phyloP scores from a whole-genome alignment of 2,888 invertebrate genomes.

The Pachycephus smyrnensis region DNA sequence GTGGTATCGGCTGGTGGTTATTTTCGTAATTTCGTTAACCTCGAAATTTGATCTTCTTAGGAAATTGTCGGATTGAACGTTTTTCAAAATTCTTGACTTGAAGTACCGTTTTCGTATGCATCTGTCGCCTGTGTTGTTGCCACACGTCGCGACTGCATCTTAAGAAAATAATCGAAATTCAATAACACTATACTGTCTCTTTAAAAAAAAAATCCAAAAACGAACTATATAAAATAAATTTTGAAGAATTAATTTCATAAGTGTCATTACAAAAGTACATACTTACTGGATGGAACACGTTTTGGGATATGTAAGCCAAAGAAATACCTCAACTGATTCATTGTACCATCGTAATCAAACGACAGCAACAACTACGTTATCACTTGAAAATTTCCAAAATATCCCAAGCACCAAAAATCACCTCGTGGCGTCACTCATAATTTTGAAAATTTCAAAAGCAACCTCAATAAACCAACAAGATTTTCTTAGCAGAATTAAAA shows the following conservation, averaged over 20 bases:
- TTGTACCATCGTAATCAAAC: constrained; percentile 20
- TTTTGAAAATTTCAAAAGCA: background rate
- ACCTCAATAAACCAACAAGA: background rate
- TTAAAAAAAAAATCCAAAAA: too few relatives aligned
- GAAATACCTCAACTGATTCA: constrained; percentile 51
- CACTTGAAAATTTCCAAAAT: too few relatives aligned
- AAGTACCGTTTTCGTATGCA: constrained; percentile 10
- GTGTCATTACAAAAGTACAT: background rate
- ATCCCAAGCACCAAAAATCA: too few relatives aligned
- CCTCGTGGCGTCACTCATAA: background rate
- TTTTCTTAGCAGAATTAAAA: background rate
- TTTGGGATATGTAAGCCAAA: constrained; percentile 36
- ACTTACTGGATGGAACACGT: constrained; percentile 38
- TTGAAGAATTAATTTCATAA: too few relatives aligned
- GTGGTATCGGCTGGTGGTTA: too few relatives aligned
- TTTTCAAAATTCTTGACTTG: constrained; percentile 1
- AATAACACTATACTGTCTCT: too few relatives aligned
- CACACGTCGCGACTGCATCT: too few relatives aligned
- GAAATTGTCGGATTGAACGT: constrained; percentile 5
- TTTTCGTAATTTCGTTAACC: too few relatives aligned
- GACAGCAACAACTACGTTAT: too few relatives aligned
- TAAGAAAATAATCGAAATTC: too few relatives aligned
- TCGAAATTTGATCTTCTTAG: too few relatives aligned
- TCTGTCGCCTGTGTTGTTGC: constrained; percentile 2
- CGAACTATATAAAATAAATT: too few relatives aligned